Evolutionary conservation across 2,797 vertebrate genomes (phyloP), one percentile per base, ranked within the genome.

Genomic region (Leptodactylus fallax): DNA sequence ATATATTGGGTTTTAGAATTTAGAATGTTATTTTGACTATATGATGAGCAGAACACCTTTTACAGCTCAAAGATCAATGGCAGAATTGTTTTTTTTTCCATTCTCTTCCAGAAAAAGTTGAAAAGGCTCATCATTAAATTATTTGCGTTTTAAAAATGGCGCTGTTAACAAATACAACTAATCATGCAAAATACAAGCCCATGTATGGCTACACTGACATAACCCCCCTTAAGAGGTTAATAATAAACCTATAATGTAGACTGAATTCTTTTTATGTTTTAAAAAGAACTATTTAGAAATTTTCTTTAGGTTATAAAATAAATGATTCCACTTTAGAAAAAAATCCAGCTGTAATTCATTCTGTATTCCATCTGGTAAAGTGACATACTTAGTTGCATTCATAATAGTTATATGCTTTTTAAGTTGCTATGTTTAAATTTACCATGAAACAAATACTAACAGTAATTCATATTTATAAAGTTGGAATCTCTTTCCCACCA

Each of bases 401-500:
- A 21, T 67, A 60, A 76, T 84, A 58, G 16, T 84, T 74, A 21
- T 56, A 60, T 65, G 58, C 8, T 77, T 83, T 72, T 85, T 80
- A 79, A 51, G 83, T 85, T 67, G 17, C 87, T 85, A 58, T 86
- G 58, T 86, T 89, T 86, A 79, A 79, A 83, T 86, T 65, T 74
- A 83, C 53, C 49, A 78, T 82, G 71, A 71, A 86, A 55, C 56
- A 77, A 58, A 81, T 85, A 58, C 77, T 85, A 85, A 58, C 87
- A 85, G 80, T 81, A 83, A 83, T 83, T 86, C 74, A 89, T 80
- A 83, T 86, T 89, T 89, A 60, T 79, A 74, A 51, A 45, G 79
- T 79, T 83, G 45, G 65, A 83, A 36, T 47, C 63, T 61, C 45
- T 83, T 89, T 89, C 88, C 88, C 88, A 89, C 85, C 88, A 74